Base-by-base conservation (phyloP, 2,888 invertebrate species). In the Hyppa rectilinea region DNA sequence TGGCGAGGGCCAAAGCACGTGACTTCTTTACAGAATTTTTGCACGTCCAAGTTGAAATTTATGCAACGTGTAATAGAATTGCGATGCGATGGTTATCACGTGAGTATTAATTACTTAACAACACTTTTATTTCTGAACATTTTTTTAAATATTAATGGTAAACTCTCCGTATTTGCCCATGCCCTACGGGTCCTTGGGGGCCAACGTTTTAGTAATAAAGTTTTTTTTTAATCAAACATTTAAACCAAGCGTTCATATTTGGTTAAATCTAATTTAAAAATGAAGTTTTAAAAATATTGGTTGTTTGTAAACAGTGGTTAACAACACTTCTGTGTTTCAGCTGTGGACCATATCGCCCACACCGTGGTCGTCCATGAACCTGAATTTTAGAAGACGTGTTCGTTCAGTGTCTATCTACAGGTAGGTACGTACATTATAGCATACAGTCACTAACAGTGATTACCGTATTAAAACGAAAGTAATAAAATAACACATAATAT, bases 11-110 rank as follows among this genome's bases (percentile, higher is more conserved):
- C n/a, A 31, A 40, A 49, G 34, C 38, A n/a, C 45, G 26, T 14
- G n/a, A 12, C 49, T 49, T 38, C 14, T 58, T 73, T 67, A 36
- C 73, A 73, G 73, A 73, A 34, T 75, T 73, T 67, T 1, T 23
- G 12, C 23, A 67, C 7, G 68, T 75, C 34, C 52, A 75, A 29
- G 59, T 75, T 0, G 73, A 73, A 36, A 47, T 75, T 4, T 73
- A 67, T 17, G 73, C 73, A 6, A 47, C 58, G 3, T 67, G 73
- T 23, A 75, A 73, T 58, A 58, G 68, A 17, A 59, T 75, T 2
- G 75, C 73, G 0, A 68, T 73, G 73, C 29, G 53, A 20, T 52
- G 68, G 17, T 53, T 52, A 40, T 40, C 52, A 5, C 58, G 72
- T 73, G 34, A 67, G 75, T 73, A 52, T 45, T 9, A 6, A n/a